Conservation (phyloP, 1,140 invertebrate genomes). For the Drosophila ironensis region DNA sequence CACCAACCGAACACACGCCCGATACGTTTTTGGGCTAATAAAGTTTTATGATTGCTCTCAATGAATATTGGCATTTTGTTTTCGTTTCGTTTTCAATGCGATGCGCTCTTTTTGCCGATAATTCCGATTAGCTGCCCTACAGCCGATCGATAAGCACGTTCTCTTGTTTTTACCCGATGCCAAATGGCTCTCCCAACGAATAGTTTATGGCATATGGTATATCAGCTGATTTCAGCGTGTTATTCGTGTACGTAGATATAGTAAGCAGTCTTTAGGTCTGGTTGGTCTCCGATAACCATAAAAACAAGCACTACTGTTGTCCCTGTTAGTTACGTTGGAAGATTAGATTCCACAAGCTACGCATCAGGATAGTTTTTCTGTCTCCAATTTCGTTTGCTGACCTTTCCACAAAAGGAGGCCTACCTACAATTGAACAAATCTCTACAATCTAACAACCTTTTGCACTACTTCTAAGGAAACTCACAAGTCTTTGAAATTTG, state of each 20-base stretch:
- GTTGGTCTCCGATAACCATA: not conserved
- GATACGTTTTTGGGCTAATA: slow-evolving; percentile 34
- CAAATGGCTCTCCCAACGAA: not conserved
- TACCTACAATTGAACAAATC: too few relatives aligned
- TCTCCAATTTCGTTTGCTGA: too few relatives aligned
- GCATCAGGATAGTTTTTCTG: too few relatives aligned
- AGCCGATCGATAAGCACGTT: slow-evolving; percentile 56
- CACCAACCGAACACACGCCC: slow-evolving; percentile 1
- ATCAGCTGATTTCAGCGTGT: not conserved
- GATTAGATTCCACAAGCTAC: too few relatives aligned
- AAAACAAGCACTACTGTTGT: too few relatives aligned
- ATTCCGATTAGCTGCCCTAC: slow-evolving; percentile 16
- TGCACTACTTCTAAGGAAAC: too few relatives aligned
- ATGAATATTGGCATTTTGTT: slow-evolving; percentile 32
- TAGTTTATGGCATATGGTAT: slow-evolving; percentile 1
- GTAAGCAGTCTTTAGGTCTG: too few relatives aligned
- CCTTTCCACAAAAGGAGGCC: too few relatives aligned
- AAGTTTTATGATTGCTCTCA: slow-evolving; percentile 43
- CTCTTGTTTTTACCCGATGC: not conserved
- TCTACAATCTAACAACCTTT: too few relatives aligned
- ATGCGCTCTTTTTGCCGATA: not conserved
- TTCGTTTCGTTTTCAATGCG: not conserved
- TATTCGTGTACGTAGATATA: slow-evolving; percentile 2
- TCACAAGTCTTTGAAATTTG: too few relatives aligned
- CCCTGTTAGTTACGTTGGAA: too few relatives aligned